Evolutionary conservation across 1,140 invertebrate genomes (phyloP).

Genomic region (Drosophila pandora): DNA sequence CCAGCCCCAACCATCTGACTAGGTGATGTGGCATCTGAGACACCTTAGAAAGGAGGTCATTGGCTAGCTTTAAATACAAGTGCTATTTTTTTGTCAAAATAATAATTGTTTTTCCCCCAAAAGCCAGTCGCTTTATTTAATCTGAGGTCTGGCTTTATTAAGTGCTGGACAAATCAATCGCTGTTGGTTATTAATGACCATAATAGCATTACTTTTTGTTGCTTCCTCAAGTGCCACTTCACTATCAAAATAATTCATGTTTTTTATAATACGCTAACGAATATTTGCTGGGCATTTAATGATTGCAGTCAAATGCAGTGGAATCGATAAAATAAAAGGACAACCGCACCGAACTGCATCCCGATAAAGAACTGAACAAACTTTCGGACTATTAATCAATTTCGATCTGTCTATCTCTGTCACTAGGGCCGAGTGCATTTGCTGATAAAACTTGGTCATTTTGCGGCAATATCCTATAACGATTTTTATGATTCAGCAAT

Average conservation of each 20-base stretch:
- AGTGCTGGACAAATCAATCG: slow-evolving; percentile 56
- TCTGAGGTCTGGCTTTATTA: slow-evolving; percentile 48
- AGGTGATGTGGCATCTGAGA: slow-evolving; percentile 40
- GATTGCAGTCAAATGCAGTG: slow-evolving; percentile 33
- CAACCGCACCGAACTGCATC: slow-evolving; percentile 4
- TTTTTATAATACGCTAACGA: slow-evolving; percentile 27
- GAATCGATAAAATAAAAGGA: slow-evolving; percentile 17
- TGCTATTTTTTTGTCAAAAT: not conserved
- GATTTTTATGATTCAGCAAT: slow-evolving; percentile 55
- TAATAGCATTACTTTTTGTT: slow-evolving; percentile 43
- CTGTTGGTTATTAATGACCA: slow-evolving; percentile 50
- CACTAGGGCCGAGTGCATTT: slow-evolving; percentile 28
- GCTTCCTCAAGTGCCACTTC: slow-evolving; percentile 41
- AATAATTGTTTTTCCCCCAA: not conserved
- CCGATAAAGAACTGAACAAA: slow-evolving; percentile 47
- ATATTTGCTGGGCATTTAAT: slow-evolving; percentile 19
- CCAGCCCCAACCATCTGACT: slow-evolving; percentile 33
- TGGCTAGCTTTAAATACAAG: not conserved
- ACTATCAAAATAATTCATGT: slow-evolving; percentile 43
- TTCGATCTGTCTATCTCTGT: slow-evolving; percentile 16
- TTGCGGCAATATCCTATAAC: slow-evolving; percentile 49
- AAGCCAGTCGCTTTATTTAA: slow-evolving; percentile 20
- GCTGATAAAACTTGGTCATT: slow-evolving; percentile 59
- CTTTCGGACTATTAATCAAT: slow-evolving; percentile 51
- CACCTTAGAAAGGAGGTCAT: slow-evolving; percentile 1